Evolutionary conservation across 2,113 vertebrate species (phyloP), one percentile per base, ranked within the genome.

Genomic region (Agapornis roseicollis): DNA sequence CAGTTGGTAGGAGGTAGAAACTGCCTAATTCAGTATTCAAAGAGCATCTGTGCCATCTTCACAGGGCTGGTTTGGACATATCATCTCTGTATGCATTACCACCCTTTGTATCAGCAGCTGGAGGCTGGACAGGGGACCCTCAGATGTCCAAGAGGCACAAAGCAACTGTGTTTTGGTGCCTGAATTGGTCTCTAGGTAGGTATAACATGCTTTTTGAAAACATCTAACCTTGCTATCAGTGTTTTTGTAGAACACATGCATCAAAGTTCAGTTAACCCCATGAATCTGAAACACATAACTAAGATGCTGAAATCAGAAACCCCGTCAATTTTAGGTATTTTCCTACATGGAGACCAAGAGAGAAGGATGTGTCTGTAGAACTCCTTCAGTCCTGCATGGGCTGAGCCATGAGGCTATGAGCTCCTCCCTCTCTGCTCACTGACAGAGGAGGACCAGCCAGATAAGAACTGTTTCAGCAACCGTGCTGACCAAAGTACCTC

Each of bases 291-390:
- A 17, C 25, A 37, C 3, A 1, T 4, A 52, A 65, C 29, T 29
- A 28, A 71, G 41, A 63, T 11, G 14, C 11, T 5, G 1, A 80
- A 61, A 42, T 60, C 44, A 53, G 41, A 41, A 73, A 58, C 8
- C 7, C 5, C 9, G 22, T 13, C 41, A 22, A 12, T 47, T 23
- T 23, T 19, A 47, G 29, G 42, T 41, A 41, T 41, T 27, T 23
- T 68, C 31, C 52, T 11, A 35, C 17, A 18, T 0, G 1, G 35
- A 35, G 7, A 65, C 25, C 1, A 0, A 28, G 31, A 61, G 17
- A 84, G n/a, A 23, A 90, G 63, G 42, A 46, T 0, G 0, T 2
- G 7, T 17, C 58, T 1, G 0, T 2, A 61, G 23, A 53, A 31
- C 7, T 63, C 46, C 35, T 50, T 17, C 18, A 37, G 77, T 12